phyloP scores from a whole-genome alignment of 1,140 invertebrate species.

The Amphibalanus amphitrite region DNA sequence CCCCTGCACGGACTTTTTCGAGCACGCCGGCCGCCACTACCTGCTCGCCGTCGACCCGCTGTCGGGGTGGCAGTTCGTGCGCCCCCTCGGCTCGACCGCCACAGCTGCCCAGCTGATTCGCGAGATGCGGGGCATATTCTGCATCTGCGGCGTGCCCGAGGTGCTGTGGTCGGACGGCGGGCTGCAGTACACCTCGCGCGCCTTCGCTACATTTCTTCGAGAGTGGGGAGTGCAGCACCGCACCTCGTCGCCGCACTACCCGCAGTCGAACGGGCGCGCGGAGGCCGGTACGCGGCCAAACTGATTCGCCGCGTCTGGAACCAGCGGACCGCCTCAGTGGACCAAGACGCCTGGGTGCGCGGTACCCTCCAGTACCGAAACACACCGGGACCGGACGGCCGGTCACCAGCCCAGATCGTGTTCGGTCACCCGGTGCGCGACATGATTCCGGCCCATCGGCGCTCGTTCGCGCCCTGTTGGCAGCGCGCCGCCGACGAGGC shows the following conservation, averaged over 20 bases:
- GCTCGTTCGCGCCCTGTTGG: background rate
- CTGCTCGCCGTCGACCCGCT: background rate
- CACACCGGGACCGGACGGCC: too few relatives aligned
- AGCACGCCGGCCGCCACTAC: background rate
- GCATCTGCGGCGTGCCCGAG: background rate
- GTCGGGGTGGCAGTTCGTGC: background rate
- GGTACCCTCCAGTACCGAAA: too few relatives aligned
- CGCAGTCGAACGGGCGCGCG: constrained; percentile 16
- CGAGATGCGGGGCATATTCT: background rate
- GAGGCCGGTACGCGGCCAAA: constrained; percentile 14
- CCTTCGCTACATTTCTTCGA: background rate
- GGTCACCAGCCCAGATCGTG: too few relatives aligned
- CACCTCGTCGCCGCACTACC: constrained; percentile 14
- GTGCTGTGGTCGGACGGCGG: background rate
- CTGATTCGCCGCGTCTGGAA: constrained; percentile 5
- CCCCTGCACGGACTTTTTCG: background rate
- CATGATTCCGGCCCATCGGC: background rate
- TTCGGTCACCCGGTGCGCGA: background rate
- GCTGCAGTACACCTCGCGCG: background rate
- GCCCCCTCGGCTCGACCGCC: background rate
- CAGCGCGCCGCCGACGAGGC: background rate
- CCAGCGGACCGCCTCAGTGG: background rate
- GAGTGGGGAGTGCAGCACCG: background rate
- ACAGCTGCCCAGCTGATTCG: background rate
- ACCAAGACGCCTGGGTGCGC: background rate